These are phyloP conservation scores for Melanotaenia duboulayi DNA, from an alignment of 2,113 vertebrate genomes.

Conservation along the genomic window DNA sequence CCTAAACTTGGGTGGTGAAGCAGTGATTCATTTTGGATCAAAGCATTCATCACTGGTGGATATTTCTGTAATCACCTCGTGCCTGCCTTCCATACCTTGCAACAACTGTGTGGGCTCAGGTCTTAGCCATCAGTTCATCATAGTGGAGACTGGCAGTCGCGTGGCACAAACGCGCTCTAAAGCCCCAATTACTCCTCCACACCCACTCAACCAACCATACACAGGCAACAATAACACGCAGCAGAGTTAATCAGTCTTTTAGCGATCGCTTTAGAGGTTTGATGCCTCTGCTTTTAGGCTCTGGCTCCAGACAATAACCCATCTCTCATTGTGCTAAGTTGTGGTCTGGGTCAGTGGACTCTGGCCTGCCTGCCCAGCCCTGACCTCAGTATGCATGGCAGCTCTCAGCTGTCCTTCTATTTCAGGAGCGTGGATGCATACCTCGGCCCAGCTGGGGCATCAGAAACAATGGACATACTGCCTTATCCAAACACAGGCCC, in stretches of 20 bases:
- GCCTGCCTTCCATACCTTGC: constrained; percentile 73
- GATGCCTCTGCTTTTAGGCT: constrained; percentile 69
- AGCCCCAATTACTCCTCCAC: constrained; percentile 70
- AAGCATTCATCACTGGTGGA: constrained; percentile 71
- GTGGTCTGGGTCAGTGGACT: constrained; percentile 66
- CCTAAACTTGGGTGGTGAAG: constrained; percentile 60
- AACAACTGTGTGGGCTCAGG: constrained; percentile 76
- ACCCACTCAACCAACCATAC: constrained; percentile 32
- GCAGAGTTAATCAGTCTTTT: constrained; percentile 73
- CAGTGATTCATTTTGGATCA: constrained; percentile 71
- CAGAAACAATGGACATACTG: constrained; percentile 77
- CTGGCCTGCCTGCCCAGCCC: constrained; percentile 51
- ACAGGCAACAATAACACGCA: constrained; percentile 52
- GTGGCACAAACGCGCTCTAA: constrained; percentile 70
- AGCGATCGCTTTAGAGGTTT: constrained; percentile 56
- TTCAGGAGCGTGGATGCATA: constrained; percentile 77
- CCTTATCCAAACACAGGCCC: constrained; percentile 82
- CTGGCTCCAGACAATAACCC: constrained; percentile 78
- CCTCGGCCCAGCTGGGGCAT: constrained; percentile 76
- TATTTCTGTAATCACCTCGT: constrained; percentile 75
- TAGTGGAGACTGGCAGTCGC: constrained; percentile 70
- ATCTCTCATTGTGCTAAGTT: constrained; percentile 76
- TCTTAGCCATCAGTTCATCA: constrained; percentile 65
- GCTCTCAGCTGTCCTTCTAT: constrained; percentile 84
- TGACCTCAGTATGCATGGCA: constrained; percentile 73